A percentile compares a stretch with the other conserved stretches of the same genome.
phyloP scores from a whole-genome alignment of 1,140 invertebrate species.

The Cardiocondyla obscurior region DNA sequence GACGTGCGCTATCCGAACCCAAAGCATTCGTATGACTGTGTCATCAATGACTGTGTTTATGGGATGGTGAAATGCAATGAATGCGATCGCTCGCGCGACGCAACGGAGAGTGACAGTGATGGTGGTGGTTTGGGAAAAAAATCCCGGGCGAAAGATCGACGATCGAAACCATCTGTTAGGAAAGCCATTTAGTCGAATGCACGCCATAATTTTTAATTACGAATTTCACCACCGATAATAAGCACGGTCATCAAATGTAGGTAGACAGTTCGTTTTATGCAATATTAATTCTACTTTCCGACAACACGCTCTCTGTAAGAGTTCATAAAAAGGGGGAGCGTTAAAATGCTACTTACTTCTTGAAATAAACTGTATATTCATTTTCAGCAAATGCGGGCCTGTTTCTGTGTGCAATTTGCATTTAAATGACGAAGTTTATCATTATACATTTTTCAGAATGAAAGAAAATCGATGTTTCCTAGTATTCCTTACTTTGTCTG shows the following conservation, averaged over 20 bases:
- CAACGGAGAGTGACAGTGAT: conserved; percentile 32
- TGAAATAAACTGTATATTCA: conserved; percentile 5
- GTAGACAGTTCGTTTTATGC: neutral
- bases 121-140: conserved; percentile 55
- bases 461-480: conserved; percentile 26
- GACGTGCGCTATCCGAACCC: neutral
- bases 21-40: conserved; percentile 35
- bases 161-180: neutral
- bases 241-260: conserved; percentile 62
- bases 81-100: neutral
- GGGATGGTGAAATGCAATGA: conserved; percentile 63
- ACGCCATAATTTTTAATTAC: neutral
- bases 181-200: neutral
- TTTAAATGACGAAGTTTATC: neutral
- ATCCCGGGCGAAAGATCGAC: neutral
- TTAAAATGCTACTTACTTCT: neutral
- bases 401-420: neutral
- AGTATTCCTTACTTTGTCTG: conserved; percentile 25
- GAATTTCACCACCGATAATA: conserved; percentile 66
- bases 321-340: neutral
- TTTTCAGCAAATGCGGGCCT: neutral
- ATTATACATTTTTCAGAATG: conserved; percentile 7
- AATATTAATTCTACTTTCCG: neutral
- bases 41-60: conserved; percentile 65
- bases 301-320: neutral